Evolutionary conservation across 2,113 vertebrate species (phyloP).

Genomic region (Oxyura jamaicensis): DNA sequence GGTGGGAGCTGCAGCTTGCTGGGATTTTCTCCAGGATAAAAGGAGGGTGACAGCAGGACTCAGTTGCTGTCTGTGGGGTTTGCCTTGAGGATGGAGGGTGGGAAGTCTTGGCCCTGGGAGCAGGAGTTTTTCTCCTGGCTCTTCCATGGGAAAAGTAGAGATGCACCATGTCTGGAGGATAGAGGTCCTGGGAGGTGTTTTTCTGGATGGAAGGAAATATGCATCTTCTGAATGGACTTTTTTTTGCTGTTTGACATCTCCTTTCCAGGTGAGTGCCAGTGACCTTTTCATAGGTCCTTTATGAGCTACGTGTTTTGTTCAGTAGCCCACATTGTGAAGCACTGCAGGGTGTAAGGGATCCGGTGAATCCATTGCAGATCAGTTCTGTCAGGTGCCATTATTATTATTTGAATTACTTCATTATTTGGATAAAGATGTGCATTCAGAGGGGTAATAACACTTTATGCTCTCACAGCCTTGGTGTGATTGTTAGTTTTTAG

Average conservation of each 20-base stretch:
- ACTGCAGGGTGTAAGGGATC: not conserved
- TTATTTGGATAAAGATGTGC: not conserved
- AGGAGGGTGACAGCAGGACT: accelerated
- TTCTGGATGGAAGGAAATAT: not conserved
- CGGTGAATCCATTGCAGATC: not conserved
- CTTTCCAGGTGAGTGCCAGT: conserved; percentile 30
- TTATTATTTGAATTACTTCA: not conserved
- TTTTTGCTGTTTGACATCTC: not conserved
- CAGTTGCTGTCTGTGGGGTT: not conserved
- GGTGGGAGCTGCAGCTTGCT: accelerated
- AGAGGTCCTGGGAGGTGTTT: not conserved
- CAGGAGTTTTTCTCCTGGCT: not conserved
- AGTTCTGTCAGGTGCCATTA: not conserved
- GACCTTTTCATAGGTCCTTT: not conserved
- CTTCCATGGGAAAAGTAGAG: not conserved
- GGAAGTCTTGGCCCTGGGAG: not conserved
- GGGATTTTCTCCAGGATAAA: not conserved
- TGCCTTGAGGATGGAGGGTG: not conserved
- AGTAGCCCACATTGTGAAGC: not conserved
- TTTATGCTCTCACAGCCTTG: not conserved
- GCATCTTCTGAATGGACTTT: not conserved
- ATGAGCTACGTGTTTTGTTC: not conserved
- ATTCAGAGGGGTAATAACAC: not conserved
- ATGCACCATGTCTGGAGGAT: accelerated
- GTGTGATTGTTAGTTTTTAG: not conserved